These are phyloP conservation scores for Chanos chanos DNA, from an alignment of 2,797 vertebrate species.

Conservation along the genomic window DNA sequence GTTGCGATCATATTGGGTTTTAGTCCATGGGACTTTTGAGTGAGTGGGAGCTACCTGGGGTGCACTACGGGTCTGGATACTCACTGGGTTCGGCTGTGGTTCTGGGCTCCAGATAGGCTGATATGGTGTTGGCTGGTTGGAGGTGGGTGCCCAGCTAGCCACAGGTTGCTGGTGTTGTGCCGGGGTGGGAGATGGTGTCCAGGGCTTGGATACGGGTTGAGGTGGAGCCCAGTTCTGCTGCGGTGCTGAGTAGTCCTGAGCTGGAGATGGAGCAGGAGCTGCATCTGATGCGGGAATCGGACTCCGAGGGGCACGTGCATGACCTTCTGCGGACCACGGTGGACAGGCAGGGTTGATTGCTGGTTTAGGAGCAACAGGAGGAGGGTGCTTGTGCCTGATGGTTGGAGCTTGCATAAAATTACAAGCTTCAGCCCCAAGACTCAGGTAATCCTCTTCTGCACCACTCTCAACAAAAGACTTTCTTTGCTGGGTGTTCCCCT, in stretches of 20 bases:
- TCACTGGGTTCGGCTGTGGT: conserved; percentile 66
- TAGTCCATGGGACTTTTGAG: conserved; percentile 58
- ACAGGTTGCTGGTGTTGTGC: conserved; percentile 54
- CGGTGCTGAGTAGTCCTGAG: conserved; percentile 48
- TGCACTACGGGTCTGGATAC: conserved; percentile 61
- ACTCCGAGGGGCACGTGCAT: conserved; percentile 66
- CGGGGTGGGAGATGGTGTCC: conserved; percentile 56
- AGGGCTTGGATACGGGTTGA: conserved; percentile 51
- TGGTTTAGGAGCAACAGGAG: conserved; percentile 94
- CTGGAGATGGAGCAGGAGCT: conserved; percentile 39
- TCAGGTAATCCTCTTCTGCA: conserved; percentile 94
- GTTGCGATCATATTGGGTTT: conserved; percentile 46
- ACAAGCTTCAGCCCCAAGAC: conserved; percentile 95
- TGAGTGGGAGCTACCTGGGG: conserved; percentile 50
- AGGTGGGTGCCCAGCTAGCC: conserved; percentile 49
- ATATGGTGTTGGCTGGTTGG: conserved; percentile 54
- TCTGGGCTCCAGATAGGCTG: conserved; percentile 62
- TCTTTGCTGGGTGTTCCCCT: conserved; percentile 81
- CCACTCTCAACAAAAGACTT: conserved; percentile 80
- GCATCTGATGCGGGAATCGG: conserved; percentile 53
- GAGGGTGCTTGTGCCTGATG: conserved; percentile 88
- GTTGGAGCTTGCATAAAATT: conserved; percentile 92
- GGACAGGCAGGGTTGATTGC: conserved; percentile 76
- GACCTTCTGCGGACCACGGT: conserved; percentile 75
- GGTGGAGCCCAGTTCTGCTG: conserved; percentile 53